A percentile compares a stretch with the other conserved stretches of the same genome.
Evolutionary conservation across 2,797 vertebrate species (phyloP).

Genomic region (Takifugu rubripes): DNA sequence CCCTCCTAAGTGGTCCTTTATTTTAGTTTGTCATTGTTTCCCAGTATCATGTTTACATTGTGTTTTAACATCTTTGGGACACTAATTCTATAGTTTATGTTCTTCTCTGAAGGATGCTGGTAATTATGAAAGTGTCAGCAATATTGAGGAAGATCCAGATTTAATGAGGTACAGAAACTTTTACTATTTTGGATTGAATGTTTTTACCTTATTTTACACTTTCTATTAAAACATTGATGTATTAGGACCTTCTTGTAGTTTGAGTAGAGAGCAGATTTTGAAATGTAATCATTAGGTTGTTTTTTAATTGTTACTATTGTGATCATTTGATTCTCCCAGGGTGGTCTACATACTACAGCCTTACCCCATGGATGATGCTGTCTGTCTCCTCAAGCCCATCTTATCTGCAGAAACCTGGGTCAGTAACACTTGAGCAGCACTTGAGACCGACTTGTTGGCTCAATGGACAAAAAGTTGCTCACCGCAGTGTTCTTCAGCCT

Average conservation of each 20-base stretch:
- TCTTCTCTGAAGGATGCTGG: constrained; percentile 65
- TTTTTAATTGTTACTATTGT: no score
- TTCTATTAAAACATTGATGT: no score
- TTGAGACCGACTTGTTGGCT: no score
- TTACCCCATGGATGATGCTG: constrained; percentile 74
- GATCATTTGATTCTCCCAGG: constrained; percentile 58
- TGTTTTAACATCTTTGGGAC: background rate
- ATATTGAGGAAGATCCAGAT: constrained; percentile 82
- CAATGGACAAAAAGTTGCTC: background rate
- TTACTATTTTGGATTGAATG: background rate
- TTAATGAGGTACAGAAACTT: constrained; percentile 79
- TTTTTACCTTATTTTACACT: background rate
- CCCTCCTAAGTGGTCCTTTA: no score
- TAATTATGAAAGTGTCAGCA: constrained; percentile 70
- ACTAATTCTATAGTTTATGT: background rate
- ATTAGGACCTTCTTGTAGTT: background rate
- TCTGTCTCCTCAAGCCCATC: constrained; percentile 81
- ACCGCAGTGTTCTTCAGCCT: constrained; percentile 66
- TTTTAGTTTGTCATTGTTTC: background rate
- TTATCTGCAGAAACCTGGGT: constrained; percentile 85
- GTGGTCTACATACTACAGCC: constrained; percentile 88
- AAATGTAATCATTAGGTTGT: no score
- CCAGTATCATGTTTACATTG: background rate
- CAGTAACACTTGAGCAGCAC: constrained; percentile 37
- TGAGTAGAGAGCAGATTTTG: background rate